These are phyloP conservation scores for Phycodurus eques DNA, from an alignment of 2,113 vertebrate species.

Conservation along the genomic window DNA sequence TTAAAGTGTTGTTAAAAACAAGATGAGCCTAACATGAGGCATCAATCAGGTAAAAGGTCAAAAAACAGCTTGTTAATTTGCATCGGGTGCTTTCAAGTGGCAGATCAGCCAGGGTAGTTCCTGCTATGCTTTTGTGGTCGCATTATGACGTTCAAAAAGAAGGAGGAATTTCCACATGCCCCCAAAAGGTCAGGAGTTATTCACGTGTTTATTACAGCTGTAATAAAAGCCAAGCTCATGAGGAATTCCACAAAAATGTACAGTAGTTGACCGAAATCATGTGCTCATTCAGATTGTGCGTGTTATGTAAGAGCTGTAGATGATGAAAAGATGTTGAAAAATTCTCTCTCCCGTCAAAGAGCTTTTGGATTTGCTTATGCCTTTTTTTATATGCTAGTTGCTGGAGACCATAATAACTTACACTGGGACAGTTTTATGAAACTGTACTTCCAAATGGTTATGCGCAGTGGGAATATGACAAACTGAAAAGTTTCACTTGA, in stretches of 20 bases:
- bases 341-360: background rate
- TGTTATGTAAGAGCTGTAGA: background rate
- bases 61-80: conserved; percentile 47
- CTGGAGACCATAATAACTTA: too few species aligned
- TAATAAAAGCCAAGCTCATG: conserved; percentile 43
- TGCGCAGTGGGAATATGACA: too few species aligned
- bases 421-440: too few species aligned
- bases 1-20: too few species aligned
- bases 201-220: conserved; percentile 54
- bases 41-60: conserved; percentile 37
- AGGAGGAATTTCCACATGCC: conserved; percentile 47
- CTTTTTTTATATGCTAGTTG: background rate
- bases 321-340: background rate
- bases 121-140: conserved; percentile 51
- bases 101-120: conserved; percentile 46
- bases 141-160: conserved; percentile 16
- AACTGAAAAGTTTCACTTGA: too few species aligned
- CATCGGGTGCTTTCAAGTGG: conserved; percentile 51
- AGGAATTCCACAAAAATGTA: conserved; percentile 19
- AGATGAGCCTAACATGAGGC: conserved; percentile 42
- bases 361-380: background rate
- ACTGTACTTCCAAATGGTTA: too few species aligned
- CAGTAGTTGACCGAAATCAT: conserved; percentile 31
- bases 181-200: conserved; percentile 30
- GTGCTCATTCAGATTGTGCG: conserved; percentile 28